These are phyloP conservation scores for Lasioglossum albipes DNA, from an alignment of 1,140 invertebrate species.

Conservation along the genomic window DNA sequence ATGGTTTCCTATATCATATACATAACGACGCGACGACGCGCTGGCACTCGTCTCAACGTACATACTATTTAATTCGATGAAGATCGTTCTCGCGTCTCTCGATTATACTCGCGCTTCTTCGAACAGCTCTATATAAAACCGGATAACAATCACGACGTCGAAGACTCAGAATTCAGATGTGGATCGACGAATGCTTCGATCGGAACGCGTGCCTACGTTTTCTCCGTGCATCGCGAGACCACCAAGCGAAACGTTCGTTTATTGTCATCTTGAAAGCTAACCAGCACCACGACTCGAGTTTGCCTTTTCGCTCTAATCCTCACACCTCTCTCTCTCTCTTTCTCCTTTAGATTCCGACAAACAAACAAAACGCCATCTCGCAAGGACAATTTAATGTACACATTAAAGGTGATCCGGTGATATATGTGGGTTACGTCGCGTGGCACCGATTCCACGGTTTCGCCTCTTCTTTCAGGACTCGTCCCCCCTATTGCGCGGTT, in stretches of 20 bases:
- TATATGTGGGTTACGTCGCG: slow-evolving; percentile 45
- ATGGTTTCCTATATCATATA: slow-evolving; percentile 7
- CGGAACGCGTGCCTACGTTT: slow-evolving; percentile 7
- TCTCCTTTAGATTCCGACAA: slow-evolving; percentile 42
- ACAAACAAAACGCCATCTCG: slow-evolving; percentile 10
- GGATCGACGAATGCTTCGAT: background rate
- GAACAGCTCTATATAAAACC: background rate
- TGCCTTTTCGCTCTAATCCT: slow-evolving; percentile 22
- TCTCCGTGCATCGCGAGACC: slow-evolving; percentile 37
- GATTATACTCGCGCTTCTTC: background rate
- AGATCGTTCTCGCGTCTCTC: too few relatives aligned
- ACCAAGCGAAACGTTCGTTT: slow-evolving; percentile 72
- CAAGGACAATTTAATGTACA: slow-evolving; percentile 53
- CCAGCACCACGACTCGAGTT: slow-evolving; percentile 63
- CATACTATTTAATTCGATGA: background rate
- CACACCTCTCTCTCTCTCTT: background rate
- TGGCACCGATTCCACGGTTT: slow-evolving; percentile 50
- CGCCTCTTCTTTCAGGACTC: background rate
- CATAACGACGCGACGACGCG: background rate
- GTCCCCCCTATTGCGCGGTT: slow-evolving; percentile 40
- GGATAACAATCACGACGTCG: background rate
- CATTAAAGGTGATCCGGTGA: slow-evolving; percentile 34
- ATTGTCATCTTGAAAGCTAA: slow-evolving; percentile 77
- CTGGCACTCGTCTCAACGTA: background rate
- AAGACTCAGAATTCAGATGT: background rate